Percentiles rank a stretch among this genome's conserved stretches.
Evolutionary conservation across 2,888 invertebrate genomes (phyloP).

Genomic region (Magallana nippona): DNA sequence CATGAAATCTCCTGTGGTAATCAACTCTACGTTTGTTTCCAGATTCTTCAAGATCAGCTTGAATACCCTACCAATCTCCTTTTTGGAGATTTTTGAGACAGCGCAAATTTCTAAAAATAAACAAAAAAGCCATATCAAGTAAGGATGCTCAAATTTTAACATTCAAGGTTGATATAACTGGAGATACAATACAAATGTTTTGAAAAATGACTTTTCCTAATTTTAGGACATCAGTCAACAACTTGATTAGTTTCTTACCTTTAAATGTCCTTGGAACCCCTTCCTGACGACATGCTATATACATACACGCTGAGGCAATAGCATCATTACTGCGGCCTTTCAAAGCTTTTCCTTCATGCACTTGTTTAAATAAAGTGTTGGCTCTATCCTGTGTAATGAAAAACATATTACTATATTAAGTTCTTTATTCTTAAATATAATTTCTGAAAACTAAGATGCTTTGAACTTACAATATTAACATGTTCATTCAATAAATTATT

Average conservation of each 20-base stretch:
- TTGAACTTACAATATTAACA: too few relatives aligned
- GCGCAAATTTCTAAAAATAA: conserved; percentile 92
- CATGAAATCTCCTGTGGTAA: conserved; percentile 99
- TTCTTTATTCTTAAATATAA: too few relatives aligned
- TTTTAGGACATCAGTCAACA: too few relatives aligned
- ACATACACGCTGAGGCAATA: conserved; percentile 98
- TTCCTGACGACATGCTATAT: conserved; percentile 99
- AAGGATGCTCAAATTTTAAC: not conserved
- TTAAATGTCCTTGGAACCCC: conserved; percentile 99
- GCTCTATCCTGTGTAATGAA: conserved; percentile 87
- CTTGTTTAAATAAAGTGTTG: conserved; percentile 97
- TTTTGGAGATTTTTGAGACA: conserved; percentile 98
- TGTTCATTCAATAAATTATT: too few relatives aligned
- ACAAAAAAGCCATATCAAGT: not conserved
- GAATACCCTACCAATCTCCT: conserved; percentile 99
- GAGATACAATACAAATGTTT: too few relatives aligned
- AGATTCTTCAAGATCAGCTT: conserved; percentile 96
- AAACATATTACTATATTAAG: too few relatives aligned
- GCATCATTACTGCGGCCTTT: conserved; percentile 98
- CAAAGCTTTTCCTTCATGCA: conserved; percentile 96
- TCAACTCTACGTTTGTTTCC: conserved; percentile 97
- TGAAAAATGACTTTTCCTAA: too few relatives aligned
- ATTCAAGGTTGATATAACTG: not conserved
- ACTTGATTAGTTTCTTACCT: conserved; percentile 72
- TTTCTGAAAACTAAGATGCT: too few relatives aligned